These are phyloP conservation scores for Shinisaurus crocodilurus DNA, from an alignment of 2,113 vertebrate genomes.

Conservation along the genomic window DNA sequence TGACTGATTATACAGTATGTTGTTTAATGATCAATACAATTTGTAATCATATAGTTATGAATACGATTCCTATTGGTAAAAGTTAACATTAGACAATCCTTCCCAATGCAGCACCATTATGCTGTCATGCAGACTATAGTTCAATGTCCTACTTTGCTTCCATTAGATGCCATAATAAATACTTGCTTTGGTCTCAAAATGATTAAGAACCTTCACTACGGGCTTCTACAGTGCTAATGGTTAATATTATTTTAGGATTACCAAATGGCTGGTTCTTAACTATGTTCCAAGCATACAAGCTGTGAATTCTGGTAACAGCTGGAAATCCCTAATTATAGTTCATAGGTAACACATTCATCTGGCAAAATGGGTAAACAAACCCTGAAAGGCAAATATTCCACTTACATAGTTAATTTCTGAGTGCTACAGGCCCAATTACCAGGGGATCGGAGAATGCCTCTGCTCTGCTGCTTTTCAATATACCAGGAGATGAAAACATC, in stretches of 20 bases:
- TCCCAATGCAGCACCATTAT: neutral
- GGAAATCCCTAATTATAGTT: slow-evolving; percentile 79
- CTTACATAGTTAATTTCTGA: slow-evolving; percentile 66
- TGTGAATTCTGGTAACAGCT: slow-evolving; percentile 76
- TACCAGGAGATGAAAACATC: slow-evolving; percentile 47
- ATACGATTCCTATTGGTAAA: neutral
- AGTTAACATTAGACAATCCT: neutral
- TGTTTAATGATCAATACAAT: neutral
- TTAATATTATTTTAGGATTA: slow-evolving; percentile 75
- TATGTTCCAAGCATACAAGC: slow-evolving; percentile 58
- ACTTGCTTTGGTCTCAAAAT: neutral
- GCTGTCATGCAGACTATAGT: neutral
- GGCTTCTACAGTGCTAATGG: slow-evolving; percentile 49
- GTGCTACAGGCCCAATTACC: slow-evolving; percentile 47
- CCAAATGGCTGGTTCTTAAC: slow-evolving; percentile 62
- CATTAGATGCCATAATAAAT: rapidly evolving
- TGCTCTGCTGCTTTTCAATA: slow-evolving; percentile 51
- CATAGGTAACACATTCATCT: slow-evolving; percentile 72
- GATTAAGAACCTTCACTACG: slow-evolving; percentile 42
- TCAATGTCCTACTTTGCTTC: neutral
- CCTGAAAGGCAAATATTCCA: slow-evolving; percentile 72
- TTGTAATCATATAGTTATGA: neutral
- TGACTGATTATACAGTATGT: neutral
- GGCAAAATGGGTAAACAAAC: slow-evolving; percentile 77
- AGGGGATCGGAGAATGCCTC: slow-evolving; percentile 41